Evolutionary conservation across 2,797 vertebrate species (phyloP), one percentile per base, ranked within the genome.

Genomic region (Microcaecilia unicolor): DNA sequence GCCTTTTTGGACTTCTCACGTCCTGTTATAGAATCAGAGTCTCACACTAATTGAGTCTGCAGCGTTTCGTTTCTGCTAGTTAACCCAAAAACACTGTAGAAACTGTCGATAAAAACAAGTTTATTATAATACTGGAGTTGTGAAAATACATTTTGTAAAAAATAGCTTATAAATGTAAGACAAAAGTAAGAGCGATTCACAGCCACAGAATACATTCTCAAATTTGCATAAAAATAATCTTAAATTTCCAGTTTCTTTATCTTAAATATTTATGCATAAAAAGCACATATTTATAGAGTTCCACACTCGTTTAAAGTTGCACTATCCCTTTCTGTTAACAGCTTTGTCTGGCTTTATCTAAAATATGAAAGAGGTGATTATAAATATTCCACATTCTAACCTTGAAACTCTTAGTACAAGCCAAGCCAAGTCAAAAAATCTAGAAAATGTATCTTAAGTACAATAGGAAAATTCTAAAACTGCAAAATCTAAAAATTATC

Each of bases 241-340:
- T 53, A 56, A 54, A 48, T 52, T 51, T 74, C 50, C 51, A 59
- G 53, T 78, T 72, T 62, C 59, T n/a, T n/a, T n/a, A n/a, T n/a
- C 54, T 76, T 76, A 78, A 79, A 78, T 76, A 77, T 48, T 74
- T 64, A 55, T 38, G 64, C 64, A 61, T 41, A 67, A 61, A 48
- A 70, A 49, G 44, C 22, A 33, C 61, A 69, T 52, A 72, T 63
- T 59, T 48, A 69, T 34, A 72, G 10, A 43, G 51, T 51, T 58
- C 54, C 58, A 44, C 31, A 19, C 1, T 21, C 41, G 16, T 48
- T 54, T 43, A 36, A 35, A 60, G 48, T 52, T 40, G 17, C 14
- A 12, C 46, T 28, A 29, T 45, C 26, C 22, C 9, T 0, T 18
- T 24, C n/a, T n/a, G n/a, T 6, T 27, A 35, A 15, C 10, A 37